Percentiles rank a stretch among this genome's conserved stretches.
Conservation (phyloP, 2,888 invertebrate genomes). For the Neria commutata region DNA sequence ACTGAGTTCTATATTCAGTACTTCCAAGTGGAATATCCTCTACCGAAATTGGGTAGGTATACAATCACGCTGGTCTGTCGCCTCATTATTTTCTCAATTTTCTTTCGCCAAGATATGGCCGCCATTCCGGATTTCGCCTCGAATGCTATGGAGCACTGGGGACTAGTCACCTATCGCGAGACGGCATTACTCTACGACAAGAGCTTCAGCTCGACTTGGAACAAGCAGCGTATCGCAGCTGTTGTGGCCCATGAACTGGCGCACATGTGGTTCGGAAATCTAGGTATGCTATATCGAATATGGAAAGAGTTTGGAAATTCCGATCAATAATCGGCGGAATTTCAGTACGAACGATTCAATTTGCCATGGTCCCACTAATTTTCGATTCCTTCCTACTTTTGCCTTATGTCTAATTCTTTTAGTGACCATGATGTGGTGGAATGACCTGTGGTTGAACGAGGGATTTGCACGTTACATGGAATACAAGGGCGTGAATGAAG, state of each 20-base stretch:
- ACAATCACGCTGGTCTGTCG: background rate
- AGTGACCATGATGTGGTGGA: slow-evolving; percentile 93
- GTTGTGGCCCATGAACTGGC: slow-evolving; percentile 92
- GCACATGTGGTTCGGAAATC: slow-evolving; percentile 92
- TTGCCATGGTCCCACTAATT: background rate
- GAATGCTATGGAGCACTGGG: slow-evolving; percentile 98
- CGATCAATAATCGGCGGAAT: background rate
- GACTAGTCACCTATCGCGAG: slow-evolving; percentile 87
- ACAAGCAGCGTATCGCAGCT: slow-evolving; percentile 76
- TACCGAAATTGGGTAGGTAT: slow-evolving; percentile 81
- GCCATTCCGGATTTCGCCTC: slow-evolving; percentile 58
- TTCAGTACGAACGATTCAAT: too few relatives aligned
- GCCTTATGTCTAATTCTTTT: slow-evolving; percentile 41
- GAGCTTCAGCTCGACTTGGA: slow-evolving; percentile 73
- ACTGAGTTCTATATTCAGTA: slow-evolving; percentile 83
- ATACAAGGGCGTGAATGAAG: slow-evolving; percentile 74
- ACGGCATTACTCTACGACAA: slow-evolving; percentile 79
- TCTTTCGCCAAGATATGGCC: slow-evolving; percentile 48
- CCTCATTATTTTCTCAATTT: slow-evolving; percentile 19
- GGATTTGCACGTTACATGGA: slow-evolving; percentile 91
- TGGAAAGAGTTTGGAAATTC: background rate
- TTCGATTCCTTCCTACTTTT: background rate
- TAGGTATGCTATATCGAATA: slow-evolving; percentile 65
- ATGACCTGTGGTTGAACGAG: slow-evolving; percentile 90
- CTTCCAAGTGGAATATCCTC: slow-evolving; percentile 82